Evolutionary conservation across 53 echinoderm and acorn worm species (phyloP).

Genomic region (Hippasteria phrygiana): DNA sequence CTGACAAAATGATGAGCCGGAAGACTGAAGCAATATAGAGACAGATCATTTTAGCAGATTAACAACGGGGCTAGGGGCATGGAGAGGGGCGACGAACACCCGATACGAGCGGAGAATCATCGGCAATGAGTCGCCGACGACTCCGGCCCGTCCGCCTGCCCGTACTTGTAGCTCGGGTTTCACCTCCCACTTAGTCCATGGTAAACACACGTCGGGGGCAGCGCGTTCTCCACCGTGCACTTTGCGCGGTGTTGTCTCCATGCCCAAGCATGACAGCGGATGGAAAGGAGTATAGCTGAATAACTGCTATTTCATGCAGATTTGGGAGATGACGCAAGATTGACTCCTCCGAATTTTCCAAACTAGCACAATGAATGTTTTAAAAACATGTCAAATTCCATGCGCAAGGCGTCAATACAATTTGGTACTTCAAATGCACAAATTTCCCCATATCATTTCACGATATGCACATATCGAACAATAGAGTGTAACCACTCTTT

Average conservation of each 20-base stretch:
- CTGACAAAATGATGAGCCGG: background rate
- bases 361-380: too few species aligned
- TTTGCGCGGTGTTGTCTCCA: slow-evolving; percentile 37
- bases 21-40: slow-evolving; percentile 13
- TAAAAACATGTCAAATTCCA: too few species aligned
- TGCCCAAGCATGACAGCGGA: too few species aligned
- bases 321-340: too few species aligned
- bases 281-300: background rate
- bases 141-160: background rate
- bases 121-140: slow-evolving; percentile 15
- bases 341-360: too few species aligned
- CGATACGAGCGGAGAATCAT: slow-evolving; percentile 19
- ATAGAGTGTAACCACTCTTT: too few species aligned
- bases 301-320: slow-evolving; percentile 25
- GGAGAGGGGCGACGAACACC: slow-evolving; percentile 23
- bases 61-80: slow-evolving; percentile 19
- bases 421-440: too few species aligned
- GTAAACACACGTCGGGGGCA: slow-evolving; percentile 33
- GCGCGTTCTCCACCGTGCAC: background rate
- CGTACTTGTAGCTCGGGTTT: slow-evolving; percentile 39
- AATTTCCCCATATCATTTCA: too few species aligned
- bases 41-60: slow-evolving; percentile 53
- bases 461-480: too few species aligned
- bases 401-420: too few species aligned
- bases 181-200: slow-evolving; percentile 56